Base-by-base conservation (phyloP, 1,140 invertebrate species). In the Pinna nobilis region DNA sequence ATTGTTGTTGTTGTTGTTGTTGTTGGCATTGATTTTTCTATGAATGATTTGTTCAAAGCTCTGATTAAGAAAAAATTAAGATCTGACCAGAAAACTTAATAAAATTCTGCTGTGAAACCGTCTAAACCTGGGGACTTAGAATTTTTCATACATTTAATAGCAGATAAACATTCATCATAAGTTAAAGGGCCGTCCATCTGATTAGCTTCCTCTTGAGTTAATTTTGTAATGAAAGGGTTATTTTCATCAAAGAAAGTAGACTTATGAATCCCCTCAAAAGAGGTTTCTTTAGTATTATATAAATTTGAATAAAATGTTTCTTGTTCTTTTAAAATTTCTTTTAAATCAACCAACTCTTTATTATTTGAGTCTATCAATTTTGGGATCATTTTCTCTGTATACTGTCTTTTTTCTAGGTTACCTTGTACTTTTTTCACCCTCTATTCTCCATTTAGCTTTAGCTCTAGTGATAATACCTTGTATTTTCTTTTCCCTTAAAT, bases 381-480 rank as follows among this genome's bases (percentile, higher is more conserved):
- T 3, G 47, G 7, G 2, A 71, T 71, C 3, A 47, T 53, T 47
- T 71, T 71, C 13, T 55, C 50, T 6, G 9, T 30, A 64, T 39
- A 71, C 30, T 71, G 6, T 47, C 69, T 4, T 63, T 20, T 65
- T 51, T 76, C 74, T 35, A 55, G 28, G 6, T 37, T 49, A 79
- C 20, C 37, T 71, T 9, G 77, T 63, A 11, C 32, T 32, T 20
- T 49, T 49, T 51, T 71, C 69, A 6, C 69, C 69, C 64, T 71
- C 59, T n/a, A 33, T 51, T 53, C 41, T 60, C 55, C 65, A 68
- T 44, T 25, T 61, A 32, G 47, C 59, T 47, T 64, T 63, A 20
- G 65, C 23, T 25, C 65, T 74, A 2, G 44, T 41, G 9, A 74
- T 49, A 1, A 55, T 49, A 9, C 72, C 65, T 11, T 53, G 39